Evolutionary conservation across 2,797 vertebrate genomes (phyloP).

Genomic region (Lycodopsis pacificus): DNA sequence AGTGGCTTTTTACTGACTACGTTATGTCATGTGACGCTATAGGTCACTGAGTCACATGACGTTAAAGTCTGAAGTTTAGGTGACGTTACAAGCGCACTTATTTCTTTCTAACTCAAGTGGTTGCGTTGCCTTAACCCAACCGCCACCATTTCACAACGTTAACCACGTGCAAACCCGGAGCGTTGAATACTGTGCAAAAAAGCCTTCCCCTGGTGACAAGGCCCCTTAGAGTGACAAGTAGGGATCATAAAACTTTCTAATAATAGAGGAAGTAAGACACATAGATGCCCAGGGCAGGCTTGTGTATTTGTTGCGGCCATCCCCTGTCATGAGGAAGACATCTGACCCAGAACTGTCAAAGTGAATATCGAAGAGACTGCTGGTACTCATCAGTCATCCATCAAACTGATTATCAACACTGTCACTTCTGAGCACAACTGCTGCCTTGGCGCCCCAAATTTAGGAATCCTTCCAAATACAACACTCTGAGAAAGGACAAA

Average conservation of each 20-base stretch:
- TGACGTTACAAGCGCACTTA: not conserved
- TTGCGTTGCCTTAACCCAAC: not conserved
- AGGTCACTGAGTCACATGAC: not conserved
- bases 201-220: not conserved
- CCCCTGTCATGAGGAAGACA: slow-evolving; percentile 31
- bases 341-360: slow-evolving; percentile 68
- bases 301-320: slow-evolving; percentile 14
- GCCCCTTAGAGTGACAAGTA: not conserved
- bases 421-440: slow-evolving; percentile 51
- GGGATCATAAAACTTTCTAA: not conserved
- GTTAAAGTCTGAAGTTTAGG: not conserved
- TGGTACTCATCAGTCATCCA: slow-evolving; percentile 55
- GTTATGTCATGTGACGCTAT: no score
- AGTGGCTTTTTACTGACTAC: no score
- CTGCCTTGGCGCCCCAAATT: slow-evolving; percentile 42
- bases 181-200: not conserved
- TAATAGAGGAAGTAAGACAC: slow-evolving; percentile 12
- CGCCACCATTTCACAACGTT: not conserved
- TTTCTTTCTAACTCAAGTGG: not conserved
- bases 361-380: slow-evolving; percentile 23
- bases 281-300: not conserved
- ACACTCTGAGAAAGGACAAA: slow-evolving; percentile 29
- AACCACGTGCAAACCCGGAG: not conserved
- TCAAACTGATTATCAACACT: slow-evolving; percentile 50
- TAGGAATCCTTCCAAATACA: slow-evolving; percentile 42